Evolutionary conservation across 2,113 vertebrate genomes (phyloP).

Genomic region (Myotis yumanensis): DNA sequence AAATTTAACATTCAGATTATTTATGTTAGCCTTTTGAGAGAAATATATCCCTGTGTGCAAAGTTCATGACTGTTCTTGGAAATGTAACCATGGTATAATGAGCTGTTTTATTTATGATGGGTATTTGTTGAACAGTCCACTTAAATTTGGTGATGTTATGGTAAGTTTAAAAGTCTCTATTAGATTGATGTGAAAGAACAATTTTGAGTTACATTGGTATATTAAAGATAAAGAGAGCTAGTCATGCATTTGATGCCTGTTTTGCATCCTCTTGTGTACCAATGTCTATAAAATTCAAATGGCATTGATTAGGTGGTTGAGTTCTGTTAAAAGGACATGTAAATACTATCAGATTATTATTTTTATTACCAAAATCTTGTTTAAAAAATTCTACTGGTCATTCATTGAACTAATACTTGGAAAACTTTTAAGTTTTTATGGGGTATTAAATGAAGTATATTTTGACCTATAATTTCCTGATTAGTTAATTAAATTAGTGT

Average conservation of each 20-base stretch:
- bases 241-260: not conserved
- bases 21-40: not conserved
- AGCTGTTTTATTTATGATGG: not conserved
- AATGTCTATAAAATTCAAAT: not conserved
- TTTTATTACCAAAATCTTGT: slow-evolving; percentile 35
- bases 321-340: not conserved
- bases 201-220: not conserved
- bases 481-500: slow-evolving; percentile 27
- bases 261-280: not conserved
- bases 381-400: slow-evolving; percentile 7
- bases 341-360: not conserved
- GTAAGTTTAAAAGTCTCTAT: not conserved
- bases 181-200: not conserved
- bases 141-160: not conserved
- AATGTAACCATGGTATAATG: not conserved
- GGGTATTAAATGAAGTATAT: not conserved
- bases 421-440: slow-evolving; percentile 33
- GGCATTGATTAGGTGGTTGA: not conserved
- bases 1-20: not conserved
- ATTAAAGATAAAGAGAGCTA: not conserved
- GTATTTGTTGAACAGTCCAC: not conserved
- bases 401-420: slow-evolving; percentile 5
- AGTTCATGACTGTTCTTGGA: not conserved
- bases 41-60: not conserved
- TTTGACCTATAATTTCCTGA: not conserved